phyloP scores from a whole-genome alignment of 2,113 vertebrate genomes.

The Ictalurus punctatus region DNA sequence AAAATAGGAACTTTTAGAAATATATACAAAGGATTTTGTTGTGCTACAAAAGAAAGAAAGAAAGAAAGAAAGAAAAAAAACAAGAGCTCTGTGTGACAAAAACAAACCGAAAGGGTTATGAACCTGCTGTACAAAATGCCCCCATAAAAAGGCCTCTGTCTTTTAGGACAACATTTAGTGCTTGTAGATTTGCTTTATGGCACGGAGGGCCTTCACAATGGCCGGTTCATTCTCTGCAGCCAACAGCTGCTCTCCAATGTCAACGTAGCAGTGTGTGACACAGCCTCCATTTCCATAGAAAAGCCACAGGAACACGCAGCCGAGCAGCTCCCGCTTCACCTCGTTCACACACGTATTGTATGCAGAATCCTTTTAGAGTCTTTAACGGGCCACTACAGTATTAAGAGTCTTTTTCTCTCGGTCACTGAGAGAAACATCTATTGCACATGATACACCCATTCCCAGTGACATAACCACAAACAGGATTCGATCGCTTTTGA shows the following conservation, averaged over 20 bases:
- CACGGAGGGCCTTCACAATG: constrained; percentile 83
- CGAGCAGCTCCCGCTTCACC: constrained; percentile 75
- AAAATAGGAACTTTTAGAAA: constrained; percentile 88
- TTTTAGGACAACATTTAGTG: constrained; percentile 76
- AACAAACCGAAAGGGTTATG: constrained; percentile 60
- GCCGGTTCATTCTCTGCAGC: constrained; percentile 76
- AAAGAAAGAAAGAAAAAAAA: constrained; percentile 51
- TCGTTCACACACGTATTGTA: constrained; percentile 80
- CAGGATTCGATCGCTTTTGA: constrained; percentile 54
- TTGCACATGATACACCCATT: constrained; percentile 84
- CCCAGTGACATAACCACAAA: constrained; percentile 64
- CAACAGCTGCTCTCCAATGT: constrained; percentile 76
- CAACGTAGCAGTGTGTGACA: constrained; percentile 82
- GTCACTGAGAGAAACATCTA: constrained; percentile 80
- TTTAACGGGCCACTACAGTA: constrained; percentile 79
- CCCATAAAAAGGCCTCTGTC: constrained; percentile 40
- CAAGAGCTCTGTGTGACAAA: constrained; percentile 63
- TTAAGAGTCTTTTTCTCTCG: constrained; percentile 78
- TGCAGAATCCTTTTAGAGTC: constrained; percentile 79
- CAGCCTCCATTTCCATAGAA: constrained; percentile 88
- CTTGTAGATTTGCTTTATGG: constrained; percentile 83
- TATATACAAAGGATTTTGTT: constrained; percentile 74
- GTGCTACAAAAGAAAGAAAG: constrained; percentile 63
- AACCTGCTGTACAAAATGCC: constrained; percentile 72
- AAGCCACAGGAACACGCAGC: constrained; percentile 80